These are phyloP conservation scores for Zele albiditarsus DNA, from an alignment of 2,888 invertebrate genomes.

Conservation along the genomic window DNA sequence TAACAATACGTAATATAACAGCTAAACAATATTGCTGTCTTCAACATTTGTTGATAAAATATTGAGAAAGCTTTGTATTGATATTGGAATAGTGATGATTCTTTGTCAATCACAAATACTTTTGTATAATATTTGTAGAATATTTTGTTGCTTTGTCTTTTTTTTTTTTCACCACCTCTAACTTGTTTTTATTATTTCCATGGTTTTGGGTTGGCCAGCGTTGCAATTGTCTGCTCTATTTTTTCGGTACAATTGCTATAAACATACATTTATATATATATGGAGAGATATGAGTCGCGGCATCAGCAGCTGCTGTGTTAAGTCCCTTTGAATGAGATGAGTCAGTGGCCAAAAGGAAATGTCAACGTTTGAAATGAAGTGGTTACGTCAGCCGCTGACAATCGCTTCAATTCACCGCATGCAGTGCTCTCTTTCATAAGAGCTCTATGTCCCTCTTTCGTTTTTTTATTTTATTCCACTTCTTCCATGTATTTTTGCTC, in stretches of 20 bases:
- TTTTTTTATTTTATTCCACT: not conserved
- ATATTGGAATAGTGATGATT: too few species aligned
- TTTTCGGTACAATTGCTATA: not conserved
- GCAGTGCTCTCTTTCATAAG: conserved; percentile 33
- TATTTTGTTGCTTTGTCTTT: too few species aligned
- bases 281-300: not conserved
- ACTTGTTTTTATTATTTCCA: too few species aligned
- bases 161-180: too few species aligned
- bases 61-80: too few species aligned
- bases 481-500: not conserved
- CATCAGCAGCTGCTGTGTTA: conserved; percentile 14
- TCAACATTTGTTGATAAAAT: too few species aligned
- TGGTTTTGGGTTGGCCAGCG: too few species aligned
- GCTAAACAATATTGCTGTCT: too few species aligned
- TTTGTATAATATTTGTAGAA: too few species aligned
- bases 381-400: conserved; percentile 57
- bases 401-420: conserved; percentile 51
- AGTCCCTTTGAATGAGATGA: conserved; percentile 21
- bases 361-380: conserved; percentile 55
- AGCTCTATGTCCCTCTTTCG: conserved; percentile 24
- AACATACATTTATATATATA: not conserved
- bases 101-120: too few species aligned
- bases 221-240: not conserved
- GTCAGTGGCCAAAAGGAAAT: conserved; percentile 48
- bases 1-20: too few species aligned